These are phyloP conservation scores for Poecilobothrus nobilitatus DNA, from an alignment of 2,888 invertebrate species.

Conservation along the genomic window DNA sequence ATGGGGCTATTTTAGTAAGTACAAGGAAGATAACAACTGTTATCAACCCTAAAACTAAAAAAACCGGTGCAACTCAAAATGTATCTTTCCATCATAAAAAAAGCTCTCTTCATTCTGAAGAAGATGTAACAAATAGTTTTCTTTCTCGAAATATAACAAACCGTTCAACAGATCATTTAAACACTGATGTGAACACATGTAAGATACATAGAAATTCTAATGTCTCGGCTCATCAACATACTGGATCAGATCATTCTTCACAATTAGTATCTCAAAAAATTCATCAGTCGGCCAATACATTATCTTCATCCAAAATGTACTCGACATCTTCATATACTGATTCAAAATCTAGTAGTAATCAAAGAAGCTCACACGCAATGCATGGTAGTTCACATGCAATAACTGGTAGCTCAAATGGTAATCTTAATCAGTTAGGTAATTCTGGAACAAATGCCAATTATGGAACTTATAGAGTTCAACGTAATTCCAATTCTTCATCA, in stretches of 20 bases:
- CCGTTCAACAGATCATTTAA: neutral
- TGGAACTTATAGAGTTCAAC: neutral
- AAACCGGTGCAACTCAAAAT: conserved; percentile 39
- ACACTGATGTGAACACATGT: neutral
- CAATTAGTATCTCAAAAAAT: neutral
- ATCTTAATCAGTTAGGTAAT: neutral
- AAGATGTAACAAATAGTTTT: conserved; percentile 67
- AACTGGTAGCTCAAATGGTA: no score
- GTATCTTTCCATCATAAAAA: conserved; percentile 57
- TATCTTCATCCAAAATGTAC: neutral
- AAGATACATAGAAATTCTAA: neutral
- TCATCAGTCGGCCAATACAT: neutral
- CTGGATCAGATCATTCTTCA: neutral
- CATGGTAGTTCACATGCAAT: no score
- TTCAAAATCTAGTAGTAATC: neutral
- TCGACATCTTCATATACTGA: neutral
- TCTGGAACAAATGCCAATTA: neutral
- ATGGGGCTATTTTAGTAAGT: conserved; percentile 49
- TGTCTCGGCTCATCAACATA: neutral
- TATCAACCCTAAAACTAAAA: conserved; percentile 34
- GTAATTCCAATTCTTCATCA: neutral
- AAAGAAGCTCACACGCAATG: neutral
- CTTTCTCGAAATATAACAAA: conserved; percentile 56
- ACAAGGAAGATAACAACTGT: conserved; percentile 46
- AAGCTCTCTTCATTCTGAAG: conserved; percentile 63